Evolutionary conservation across 2,113 vertebrate genomes (phyloP).

Genomic region (Bos indicus): DNA sequence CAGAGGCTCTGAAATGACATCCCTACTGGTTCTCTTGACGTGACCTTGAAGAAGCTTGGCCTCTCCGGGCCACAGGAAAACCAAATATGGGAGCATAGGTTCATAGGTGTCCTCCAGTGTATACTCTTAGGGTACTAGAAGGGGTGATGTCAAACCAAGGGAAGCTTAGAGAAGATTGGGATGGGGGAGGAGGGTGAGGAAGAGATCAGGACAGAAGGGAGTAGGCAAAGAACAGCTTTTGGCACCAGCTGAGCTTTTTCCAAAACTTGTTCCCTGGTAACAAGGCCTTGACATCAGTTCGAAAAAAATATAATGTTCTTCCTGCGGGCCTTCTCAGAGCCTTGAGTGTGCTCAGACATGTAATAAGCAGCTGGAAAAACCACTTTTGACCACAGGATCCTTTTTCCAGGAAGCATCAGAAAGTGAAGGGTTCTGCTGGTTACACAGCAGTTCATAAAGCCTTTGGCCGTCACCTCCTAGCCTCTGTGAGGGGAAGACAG

Average conservation of each 20-base stretch:
- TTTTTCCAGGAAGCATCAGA: conserved; percentile 27
- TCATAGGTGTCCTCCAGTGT: neutral
- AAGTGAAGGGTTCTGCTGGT: neutral
- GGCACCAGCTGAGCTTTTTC: neutral
- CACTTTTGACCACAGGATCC: neutral
- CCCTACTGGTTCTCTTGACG: neutral
- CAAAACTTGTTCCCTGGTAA: neutral
- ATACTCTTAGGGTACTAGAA: neutral
- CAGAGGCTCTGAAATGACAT: conserved; percentile 52
- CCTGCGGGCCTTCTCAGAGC: neutral
- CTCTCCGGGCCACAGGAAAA: neutral
- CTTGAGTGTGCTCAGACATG: neutral
- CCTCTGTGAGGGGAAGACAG: neutral
- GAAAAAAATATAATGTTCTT: neutral
- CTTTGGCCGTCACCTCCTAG: neutral
- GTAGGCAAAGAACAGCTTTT: neutral
- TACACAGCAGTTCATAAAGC: neutral
- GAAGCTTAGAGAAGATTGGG: neutral
- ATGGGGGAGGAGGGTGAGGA: accelerated
- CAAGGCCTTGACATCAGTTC: neutral
- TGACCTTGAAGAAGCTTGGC: neutral
- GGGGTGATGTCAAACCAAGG: neutral
- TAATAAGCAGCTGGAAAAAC: conserved; percentile 28
- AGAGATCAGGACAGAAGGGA: neutral
- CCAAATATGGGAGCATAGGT: neutral